Evolutionary conservation across 2,888 invertebrate genomes (phyloP).

Genomic region (Chrysolina americana): DNA sequence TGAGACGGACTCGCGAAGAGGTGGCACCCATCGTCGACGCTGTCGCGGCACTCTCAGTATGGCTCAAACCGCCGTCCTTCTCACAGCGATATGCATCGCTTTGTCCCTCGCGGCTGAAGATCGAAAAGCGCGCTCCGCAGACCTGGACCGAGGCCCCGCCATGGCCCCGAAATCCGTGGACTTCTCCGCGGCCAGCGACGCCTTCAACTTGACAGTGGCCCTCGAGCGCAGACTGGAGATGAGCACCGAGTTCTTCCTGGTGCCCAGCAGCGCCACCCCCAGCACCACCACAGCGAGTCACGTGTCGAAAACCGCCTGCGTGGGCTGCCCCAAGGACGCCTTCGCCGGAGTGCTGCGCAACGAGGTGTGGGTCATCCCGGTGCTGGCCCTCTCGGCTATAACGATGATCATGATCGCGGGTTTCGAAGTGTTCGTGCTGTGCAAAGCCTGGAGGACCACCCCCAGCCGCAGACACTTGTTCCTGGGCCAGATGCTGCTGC

Average conservation of each 20-base stretch:
- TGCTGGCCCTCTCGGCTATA: constrained; percentile 86
- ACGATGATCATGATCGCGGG: constrained; percentile 88
- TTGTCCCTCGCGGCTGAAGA: constrained; percentile 59
- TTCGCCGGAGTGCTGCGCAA: constrained; percentile 71
- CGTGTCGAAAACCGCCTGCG: constrained; percentile 66
- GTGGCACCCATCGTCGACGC: constrained; percentile 43
- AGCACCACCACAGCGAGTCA: constrained; percentile 58
- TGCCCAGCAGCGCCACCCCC: constrained; percentile 74
- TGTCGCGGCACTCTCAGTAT: constrained; percentile 60
- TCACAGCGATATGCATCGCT: constrained; percentile 57
- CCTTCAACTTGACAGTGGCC: constrained; percentile 49
- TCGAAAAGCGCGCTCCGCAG: constrained; percentile 59
- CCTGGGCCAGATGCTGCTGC: constrained; percentile 87
- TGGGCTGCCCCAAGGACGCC: constrained; percentile 53
- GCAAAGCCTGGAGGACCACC: constrained; percentile 86
- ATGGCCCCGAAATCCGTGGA: constrained; percentile 41
- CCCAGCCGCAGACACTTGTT: constrained; percentile 89
- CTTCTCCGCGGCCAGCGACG: constrained; percentile 44
- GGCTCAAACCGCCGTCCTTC: constrained; percentile 64
- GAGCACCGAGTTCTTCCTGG: constrained; percentile 88
- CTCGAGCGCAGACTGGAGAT: constrained; percentile 77
- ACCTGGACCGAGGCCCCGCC: constrained; percentile 60
- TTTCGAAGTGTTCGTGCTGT: constrained; percentile 92
- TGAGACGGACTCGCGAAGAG: constrained; percentile 32
- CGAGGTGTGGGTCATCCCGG: constrained; percentile 93